Evolutionary conservation across 2,797 vertebrate species (phyloP).

Genomic region (Menidia menidia): DNA sequence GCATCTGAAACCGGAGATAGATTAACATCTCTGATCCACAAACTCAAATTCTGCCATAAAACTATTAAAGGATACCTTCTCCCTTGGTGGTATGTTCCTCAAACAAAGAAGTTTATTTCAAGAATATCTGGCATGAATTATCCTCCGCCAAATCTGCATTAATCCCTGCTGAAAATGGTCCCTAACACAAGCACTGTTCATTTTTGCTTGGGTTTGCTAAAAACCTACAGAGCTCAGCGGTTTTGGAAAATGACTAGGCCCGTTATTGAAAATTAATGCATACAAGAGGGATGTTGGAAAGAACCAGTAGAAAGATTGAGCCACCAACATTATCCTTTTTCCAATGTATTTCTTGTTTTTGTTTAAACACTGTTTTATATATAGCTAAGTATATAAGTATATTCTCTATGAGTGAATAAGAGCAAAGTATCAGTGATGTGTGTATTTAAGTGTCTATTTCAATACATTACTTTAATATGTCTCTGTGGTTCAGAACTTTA

Average conservation of each 20-base stretch:
- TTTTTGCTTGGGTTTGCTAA: constrained; percentile 5
- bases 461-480: not conserved
- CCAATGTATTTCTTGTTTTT: not conserved
- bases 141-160: constrained; percentile 6
- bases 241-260: constrained; percentile 5
- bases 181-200: not conserved
- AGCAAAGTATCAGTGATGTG: rapidly evolving
- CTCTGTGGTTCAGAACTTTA: not conserved
- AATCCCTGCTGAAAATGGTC: not conserved
- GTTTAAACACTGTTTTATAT: not conserved
- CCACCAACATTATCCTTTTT: not conserved
- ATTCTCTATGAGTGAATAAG: not conserved
- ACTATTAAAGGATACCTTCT: not conserved
- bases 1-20: constrained; percentile 8
- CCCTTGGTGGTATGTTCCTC: not conserved
- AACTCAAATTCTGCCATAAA: constrained; percentile 8
- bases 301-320: not conserved
- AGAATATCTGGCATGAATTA: not conserved
- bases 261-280: not conserved
- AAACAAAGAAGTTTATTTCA: constrained; percentile 5
- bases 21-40: not conserved
- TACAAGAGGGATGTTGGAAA: not conserved
- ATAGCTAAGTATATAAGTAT: not conserved
- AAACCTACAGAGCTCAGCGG: not conserved
- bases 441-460: not conserved